Evolutionary conservation across 2,888 invertebrate genomes (phyloP), one percentile per base, ranked within the genome.

Genomic region (Gari tellinella): DNA sequence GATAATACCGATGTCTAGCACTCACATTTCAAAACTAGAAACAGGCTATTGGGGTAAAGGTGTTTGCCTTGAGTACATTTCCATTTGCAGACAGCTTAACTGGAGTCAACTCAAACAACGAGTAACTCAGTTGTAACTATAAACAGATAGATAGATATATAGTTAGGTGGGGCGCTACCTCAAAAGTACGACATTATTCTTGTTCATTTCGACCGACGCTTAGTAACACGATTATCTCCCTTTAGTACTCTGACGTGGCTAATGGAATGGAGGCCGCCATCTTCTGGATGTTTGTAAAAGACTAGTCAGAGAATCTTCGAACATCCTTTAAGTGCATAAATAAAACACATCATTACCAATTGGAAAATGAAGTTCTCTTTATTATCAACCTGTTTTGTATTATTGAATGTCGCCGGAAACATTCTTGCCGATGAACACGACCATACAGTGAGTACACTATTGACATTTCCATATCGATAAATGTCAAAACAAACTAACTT

Each of bases 361-460:
- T 21, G 15, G 19, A 79, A 72, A 66, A 84, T 83, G 81, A 74
- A 68, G 60, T 48, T 55, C n/a, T 81, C 65, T 51, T 37, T 46
- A 61, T 72, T 77, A 38, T 55, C 43, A 61, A 41, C 77, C 26
- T 53, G 66, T 23, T 8, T 76, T 19, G 1, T 80, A 19, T 21
- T 82, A 38, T 49, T 81, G 49, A 72, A 80, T 61, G 64, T 69
- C 52, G 62, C 77, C 37, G 67, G 52, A 62, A 61, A 72, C n/a
- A 87, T 81, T n/a, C 74, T 86, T 74, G 91, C 93, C 56, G 96
- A 96, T 91, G 96, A 96, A 93, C 96, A 96, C 92, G 94, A 94
- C 92, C 96, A 96, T 92, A 92, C 94, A 90, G 95, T 95, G 93
- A 94, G 95, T 94, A 77, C 45, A 46, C 52, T 55, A 45, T 17